A percentile compares a stretch with the other conserved stretches of the same genome.
phyloP scores from a whole-genome alignment of 2,797 vertebrate species.

The Ctenosaura bakeri region DNA sequence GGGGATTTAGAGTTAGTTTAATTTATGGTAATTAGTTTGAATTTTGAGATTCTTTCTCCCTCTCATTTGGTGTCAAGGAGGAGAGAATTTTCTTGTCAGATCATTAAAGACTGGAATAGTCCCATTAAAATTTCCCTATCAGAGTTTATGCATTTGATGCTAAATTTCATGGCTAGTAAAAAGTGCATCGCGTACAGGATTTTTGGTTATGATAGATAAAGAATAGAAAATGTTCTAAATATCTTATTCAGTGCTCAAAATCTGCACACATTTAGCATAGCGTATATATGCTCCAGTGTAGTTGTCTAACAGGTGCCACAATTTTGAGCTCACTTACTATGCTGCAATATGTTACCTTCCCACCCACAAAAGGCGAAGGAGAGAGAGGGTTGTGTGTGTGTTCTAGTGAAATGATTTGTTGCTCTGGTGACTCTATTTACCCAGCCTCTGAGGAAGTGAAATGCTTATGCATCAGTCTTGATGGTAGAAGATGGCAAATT shows the following conservation, averaged over 20 bases:
- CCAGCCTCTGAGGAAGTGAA: too few relatives aligned
- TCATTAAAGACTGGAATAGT: slow-evolving; percentile 37
- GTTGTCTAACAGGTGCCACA: too few relatives aligned
- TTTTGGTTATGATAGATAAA: slow-evolving; percentile 12
- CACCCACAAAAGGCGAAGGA: too few relatives aligned
- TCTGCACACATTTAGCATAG: too few relatives aligned
- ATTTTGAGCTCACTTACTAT: too few relatives aligned
- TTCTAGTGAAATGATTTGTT: too few relatives aligned
- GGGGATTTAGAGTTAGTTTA: slow-evolving; percentile 55
- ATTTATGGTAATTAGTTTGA: slow-evolving; percentile 65
- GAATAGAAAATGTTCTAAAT: neutral
- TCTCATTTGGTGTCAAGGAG: slow-evolving; percentile 43
- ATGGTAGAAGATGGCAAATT: too few relatives aligned
- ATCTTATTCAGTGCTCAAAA: neutral
- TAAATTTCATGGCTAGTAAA: slow-evolving; percentile 43
- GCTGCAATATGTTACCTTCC: too few relatives aligned
- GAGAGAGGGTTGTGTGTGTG: too few relatives aligned
- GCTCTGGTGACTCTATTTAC: too few relatives aligned
- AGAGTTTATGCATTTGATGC: slow-evolving; percentile 4
- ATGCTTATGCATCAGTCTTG: too few relatives aligned
- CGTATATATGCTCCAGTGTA: too few relatives aligned
- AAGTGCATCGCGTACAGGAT: neutral
- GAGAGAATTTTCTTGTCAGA: slow-evolving; percentile 42
- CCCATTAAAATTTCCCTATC: slow-evolving; percentile 9
- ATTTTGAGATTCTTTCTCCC: slow-evolving; percentile 46